Percentiles rank a stretch among this genome's conserved stretches.
Conservation (phyloP, 2,888 invertebrate genomes). For the Ceraclea dissimilis region DNA sequence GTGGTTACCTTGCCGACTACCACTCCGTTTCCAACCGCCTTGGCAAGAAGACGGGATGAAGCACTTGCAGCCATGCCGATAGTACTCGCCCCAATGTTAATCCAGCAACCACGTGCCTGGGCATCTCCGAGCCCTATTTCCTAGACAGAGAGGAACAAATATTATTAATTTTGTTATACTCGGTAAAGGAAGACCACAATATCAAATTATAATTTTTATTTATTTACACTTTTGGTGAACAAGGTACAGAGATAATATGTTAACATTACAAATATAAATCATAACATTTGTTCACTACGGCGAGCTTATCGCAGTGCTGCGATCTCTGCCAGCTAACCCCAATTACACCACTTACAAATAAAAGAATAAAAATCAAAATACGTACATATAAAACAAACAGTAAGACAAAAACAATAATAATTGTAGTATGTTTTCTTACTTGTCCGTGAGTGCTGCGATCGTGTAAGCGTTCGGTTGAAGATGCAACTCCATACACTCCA, state of each 20-base stretch:
- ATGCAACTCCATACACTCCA: conserved; percentile 46
- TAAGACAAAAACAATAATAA: background rate
- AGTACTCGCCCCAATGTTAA: conserved; percentile 51
- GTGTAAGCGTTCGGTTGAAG: conserved; percentile 42
- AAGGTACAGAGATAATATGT: too few species aligned
- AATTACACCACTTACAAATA: background rate
- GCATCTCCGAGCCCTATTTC: conserved; percentile 44
- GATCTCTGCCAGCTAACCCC: too few species aligned
- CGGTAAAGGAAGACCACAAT: background rate
- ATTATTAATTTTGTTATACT: background rate
- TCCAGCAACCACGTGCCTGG: conserved; percentile 53
- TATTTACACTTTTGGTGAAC: too few species aligned
- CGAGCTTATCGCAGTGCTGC: too few species aligned
- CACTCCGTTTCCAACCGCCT: conserved; percentile 43
- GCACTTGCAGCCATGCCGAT: conserved; percentile 50
- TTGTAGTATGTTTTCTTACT: conserved; percentile 31
- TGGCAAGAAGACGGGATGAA: conserved; percentile 40
- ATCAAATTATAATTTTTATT: background rate
- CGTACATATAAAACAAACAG: background rate
- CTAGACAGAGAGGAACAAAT: conserved; percentile 29
- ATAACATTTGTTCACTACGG: too few species aligned
- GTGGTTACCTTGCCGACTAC: conserved; percentile 46
- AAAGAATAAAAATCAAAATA: background rate
- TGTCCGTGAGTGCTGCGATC: conserved; percentile 47
- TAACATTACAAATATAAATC: too few species aligned